These are phyloP conservation scores for Melangyna quadrimaculata DNA, from an alignment of 2,888 invertebrate species.

Conservation along the genomic window DNA sequence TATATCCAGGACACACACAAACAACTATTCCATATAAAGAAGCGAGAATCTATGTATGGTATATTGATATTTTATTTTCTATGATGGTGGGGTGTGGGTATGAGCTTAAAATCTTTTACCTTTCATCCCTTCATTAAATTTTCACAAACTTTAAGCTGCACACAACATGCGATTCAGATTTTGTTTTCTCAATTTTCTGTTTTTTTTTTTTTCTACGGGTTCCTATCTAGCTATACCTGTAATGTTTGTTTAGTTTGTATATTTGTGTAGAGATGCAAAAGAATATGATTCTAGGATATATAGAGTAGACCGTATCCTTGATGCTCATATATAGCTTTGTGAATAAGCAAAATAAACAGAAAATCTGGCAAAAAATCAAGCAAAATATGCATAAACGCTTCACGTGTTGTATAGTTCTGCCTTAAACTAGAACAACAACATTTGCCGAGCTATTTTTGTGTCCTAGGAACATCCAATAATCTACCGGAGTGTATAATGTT, in stretches of 20 bases:
- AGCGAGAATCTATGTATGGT: neutral
- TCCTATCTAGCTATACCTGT: neutral
- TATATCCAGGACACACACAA: neutral
- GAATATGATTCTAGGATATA: neutral
- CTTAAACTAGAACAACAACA: neutral
- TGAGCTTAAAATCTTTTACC: constrained; percentile 35
- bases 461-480: constrained; percentile 34
- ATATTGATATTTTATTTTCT: too few species aligned
- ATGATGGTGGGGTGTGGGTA: neutral
- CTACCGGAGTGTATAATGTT: constrained; percentile 39
- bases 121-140: constrained; percentile 43
- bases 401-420: neutral
- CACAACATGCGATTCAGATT: constrained; percentile 18
- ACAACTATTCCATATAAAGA: neutral
- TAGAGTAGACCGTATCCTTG: constrained; percentile 10
- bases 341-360: neutral
- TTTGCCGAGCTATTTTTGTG: neutral
- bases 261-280: neutral
- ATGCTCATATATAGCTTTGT: neutral
- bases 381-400: constrained; percentile 34
- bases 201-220: neutral
- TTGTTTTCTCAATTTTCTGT: neutral
- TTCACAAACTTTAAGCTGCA: constrained; percentile 27
- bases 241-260: neutral
- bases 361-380: constrained; percentile 9